Base-by-base conservation (phyloP, 35 echinoderm and acorn worm genomes). In the Eucidaris tribuloides region DNA sequence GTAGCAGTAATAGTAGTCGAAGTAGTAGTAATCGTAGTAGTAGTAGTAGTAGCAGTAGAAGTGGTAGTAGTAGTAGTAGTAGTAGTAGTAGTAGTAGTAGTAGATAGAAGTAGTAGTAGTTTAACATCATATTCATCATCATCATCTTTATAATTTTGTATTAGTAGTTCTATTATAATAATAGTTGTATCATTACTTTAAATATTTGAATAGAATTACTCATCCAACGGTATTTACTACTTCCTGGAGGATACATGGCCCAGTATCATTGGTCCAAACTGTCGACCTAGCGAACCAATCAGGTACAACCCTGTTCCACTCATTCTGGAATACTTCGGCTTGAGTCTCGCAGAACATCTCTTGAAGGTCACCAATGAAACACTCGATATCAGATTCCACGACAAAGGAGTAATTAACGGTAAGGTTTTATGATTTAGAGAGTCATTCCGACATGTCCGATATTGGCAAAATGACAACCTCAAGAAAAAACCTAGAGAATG, bases 281-380 rank as follows among this genome's bases (percentile, higher is more conserved):
- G 68, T 36, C 39, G 25, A 22, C 68, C 68, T 40, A 43, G 24
- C 2, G 68, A 1, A 44, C 22, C 68, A 41, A 44, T 74, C 14
- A 44, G 41, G 38, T 38, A 27, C 15, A 44, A 43, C 5, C n/a
- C 68, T 22, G 44, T 1, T 1, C 38, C 68, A 3, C 11, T 74
- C 14, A n/a, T 74, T 22, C 29, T 74, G 22, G 68, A 74, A 43
- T 23, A 43, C n/a, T 18, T 74, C n/a, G 68, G 68, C 7, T 13
- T 22, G 4, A 74, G 35, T 7, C 13, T 74, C 1, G 7, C 44
- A 22, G 68, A 74, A 44, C 68, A 74, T n/a, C 68, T 74, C 7
- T 40, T 74, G 35, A 44, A 74, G 13, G 41, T 74, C 40, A 74
- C 68, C 37, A 74, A 74, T 40, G 3, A 74, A 36, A 74, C 68